Conservation (phyloP, 2,797 vertebrate species). For the Syngnathus acus region DNA sequence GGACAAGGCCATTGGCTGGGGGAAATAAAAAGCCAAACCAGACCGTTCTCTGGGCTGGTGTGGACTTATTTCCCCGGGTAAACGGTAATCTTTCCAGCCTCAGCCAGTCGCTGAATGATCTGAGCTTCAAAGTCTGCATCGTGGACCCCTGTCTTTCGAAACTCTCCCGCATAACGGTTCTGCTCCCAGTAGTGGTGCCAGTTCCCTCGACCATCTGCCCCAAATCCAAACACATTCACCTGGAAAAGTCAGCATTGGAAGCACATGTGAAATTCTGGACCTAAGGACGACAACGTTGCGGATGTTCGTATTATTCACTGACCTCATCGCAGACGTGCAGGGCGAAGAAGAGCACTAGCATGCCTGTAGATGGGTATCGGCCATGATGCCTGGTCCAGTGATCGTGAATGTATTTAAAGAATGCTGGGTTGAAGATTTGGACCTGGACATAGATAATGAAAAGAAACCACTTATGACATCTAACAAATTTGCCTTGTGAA, state of each 20-base stretch:
- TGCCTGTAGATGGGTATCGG: slow-evolving; percentile 95
- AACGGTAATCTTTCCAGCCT: slow-evolving; percentile 87
- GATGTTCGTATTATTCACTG: slow-evolving; percentile 16
- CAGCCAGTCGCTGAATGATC: slow-evolving; percentile 85
- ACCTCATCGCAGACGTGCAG: slow-evolving; percentile 97
- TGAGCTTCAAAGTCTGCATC: slow-evolving; percentile 94
- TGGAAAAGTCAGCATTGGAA: slow-evolving; percentile 30
- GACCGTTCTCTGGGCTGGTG: background rate
- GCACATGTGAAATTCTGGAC: background rate
- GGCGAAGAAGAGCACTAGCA: slow-evolving; percentile 96
- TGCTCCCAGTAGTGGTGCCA: slow-evolving; percentile 99
- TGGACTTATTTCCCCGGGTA: slow-evolving; percentile 78
- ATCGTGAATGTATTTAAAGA: slow-evolving; percentile 99
- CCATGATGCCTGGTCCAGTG: slow-evolving; percentile 91
- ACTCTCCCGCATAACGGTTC: slow-evolving; percentile 96
- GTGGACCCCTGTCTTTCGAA: slow-evolving; percentile 94
- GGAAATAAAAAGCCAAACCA: background rate
- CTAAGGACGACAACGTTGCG: background rate
- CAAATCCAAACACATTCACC: slow-evolving; percentile 98
- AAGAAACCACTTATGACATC: background rate
- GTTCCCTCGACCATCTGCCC: slow-evolving; percentile 90
- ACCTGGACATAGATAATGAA: slow-evolving; percentile 67
- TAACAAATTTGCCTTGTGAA: background rate
- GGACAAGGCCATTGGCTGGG: background rate
- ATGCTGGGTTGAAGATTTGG: slow-evolving; percentile 97